Evolutionary conservation across 2,797 vertebrate species (phyloP).

Genomic region (Chrysocyon brachyurus): DNA sequence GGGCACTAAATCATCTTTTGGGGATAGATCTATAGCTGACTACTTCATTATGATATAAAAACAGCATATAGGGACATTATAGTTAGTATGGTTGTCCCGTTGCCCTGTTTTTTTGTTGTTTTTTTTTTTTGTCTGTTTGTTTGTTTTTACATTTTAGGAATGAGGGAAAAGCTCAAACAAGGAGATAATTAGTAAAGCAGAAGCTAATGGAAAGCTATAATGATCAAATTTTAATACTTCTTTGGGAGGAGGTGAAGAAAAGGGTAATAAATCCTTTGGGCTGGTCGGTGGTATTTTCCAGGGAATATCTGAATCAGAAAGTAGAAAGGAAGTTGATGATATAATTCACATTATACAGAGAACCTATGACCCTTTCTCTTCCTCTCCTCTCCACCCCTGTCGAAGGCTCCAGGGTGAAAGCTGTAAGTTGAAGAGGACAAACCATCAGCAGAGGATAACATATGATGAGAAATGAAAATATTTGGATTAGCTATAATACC

Average conservation of each 20-base stretch:
- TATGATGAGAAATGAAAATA: conserved; percentile 90
- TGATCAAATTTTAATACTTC: conserved; percentile 45
- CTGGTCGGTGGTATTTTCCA: conserved; percentile 22
- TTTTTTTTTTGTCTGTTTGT: not conserved
- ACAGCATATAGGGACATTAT: not conserved
- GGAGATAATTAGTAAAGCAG: conserved; percentile 41
- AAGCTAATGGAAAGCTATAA: conserved; percentile 37
- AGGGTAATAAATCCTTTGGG: not conserved
- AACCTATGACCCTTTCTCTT: conserved; percentile 65
- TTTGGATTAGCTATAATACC: conserved; percentile 90
- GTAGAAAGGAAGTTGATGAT: conserved; percentile 45
- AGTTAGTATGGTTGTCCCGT: not conserved
- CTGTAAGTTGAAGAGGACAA: conserved; percentile 89
- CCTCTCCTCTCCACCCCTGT: conserved; percentile 53
- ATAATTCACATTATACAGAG: conserved; percentile 51
- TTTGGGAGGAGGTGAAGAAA: not conserved
- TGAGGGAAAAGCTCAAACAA: not conserved
- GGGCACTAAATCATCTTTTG: not conserved
- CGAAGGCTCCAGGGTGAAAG: conserved; percentile 80
- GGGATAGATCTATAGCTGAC: not conserved
- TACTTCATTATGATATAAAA: conserved; percentile 3
- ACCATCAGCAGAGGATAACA: conserved; percentile 85
- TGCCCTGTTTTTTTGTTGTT: not conserved
- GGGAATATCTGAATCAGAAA: conserved; percentile 44
- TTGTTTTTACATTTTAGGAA: not conserved